A percentile compares a stretch with the other conserved stretches of the same genome.
phyloP scores from a whole-genome alignment of 2,888 invertebrate species.

The Acleris cristana region DNA sequence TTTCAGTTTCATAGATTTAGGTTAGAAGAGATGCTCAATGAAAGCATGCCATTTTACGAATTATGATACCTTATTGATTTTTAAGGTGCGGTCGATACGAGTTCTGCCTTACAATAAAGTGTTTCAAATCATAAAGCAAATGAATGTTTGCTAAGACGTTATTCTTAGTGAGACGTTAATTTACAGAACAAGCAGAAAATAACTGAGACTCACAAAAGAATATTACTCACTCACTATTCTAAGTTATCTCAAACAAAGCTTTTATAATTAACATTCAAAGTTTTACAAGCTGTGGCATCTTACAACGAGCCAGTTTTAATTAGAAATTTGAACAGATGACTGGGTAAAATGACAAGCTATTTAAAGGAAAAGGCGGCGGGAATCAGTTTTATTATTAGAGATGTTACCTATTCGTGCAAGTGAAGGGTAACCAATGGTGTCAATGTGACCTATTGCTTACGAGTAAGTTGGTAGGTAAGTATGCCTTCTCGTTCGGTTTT shows the following conservation, averaged over 20 bases:
- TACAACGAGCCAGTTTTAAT: conserved; percentile 11
- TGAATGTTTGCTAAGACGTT: background rate
- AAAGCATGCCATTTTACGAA: conserved; percentile 19
- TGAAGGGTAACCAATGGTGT: conserved; percentile 26
- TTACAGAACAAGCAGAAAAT: background rate
- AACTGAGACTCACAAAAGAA: background rate
- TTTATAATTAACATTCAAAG: conserved; percentile 17
- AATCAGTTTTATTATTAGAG: background rate
- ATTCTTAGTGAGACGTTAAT: background rate
- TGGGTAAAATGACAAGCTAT: background rate
- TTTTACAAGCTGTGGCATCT: conserved; percentile 18
- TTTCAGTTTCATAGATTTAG: conserved; percentile 68
- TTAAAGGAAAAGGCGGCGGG: background rate
- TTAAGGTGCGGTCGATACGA: conserved; percentile 1
- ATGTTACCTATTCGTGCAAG: background rate
- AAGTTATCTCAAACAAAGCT: background rate
- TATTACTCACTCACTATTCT: conserved; percentile 14
- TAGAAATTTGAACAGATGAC: conserved; percentile 5
- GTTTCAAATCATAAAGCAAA: background rate
- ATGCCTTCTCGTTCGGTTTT: conserved; percentile 7
- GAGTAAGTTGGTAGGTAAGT: background rate
- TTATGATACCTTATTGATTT: conserved; percentile 19
- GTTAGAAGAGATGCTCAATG: conserved; percentile 38
- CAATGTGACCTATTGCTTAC: conserved; percentile 44
- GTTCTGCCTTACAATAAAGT: background rate